phyloP scores from a whole-genome alignment of 2,888 invertebrate genomes.

The Proisotoma minuta region DNA sequence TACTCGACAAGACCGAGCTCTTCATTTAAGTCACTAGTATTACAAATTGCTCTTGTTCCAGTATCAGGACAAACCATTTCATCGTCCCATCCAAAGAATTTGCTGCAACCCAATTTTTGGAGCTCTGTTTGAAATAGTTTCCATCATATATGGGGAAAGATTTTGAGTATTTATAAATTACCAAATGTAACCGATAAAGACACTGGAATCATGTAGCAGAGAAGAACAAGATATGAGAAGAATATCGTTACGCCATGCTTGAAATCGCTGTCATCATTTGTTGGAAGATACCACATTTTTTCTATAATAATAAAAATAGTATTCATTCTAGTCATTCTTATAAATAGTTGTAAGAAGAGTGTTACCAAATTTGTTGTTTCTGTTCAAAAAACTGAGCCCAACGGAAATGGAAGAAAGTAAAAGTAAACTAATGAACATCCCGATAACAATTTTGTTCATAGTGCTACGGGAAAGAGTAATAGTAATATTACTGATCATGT shows the following conservation, averaged over 20 bases:
- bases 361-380: slow-evolving; percentile 8
- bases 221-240: slow-evolving; percentile 69
- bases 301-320: slow-evolving; percentile 1
- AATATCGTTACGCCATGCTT: slow-evolving; percentile 15
- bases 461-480: slow-evolving; percentile 13
- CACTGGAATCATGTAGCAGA: slow-evolving; percentile 98
- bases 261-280: slow-evolving; percentile 6
- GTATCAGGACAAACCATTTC: slow-evolving; percentile 90
- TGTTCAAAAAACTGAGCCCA: slow-evolving; percentile 8
- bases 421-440: slow-evolving; percentile 19
- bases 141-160: neutral
- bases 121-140: slow-evolving; percentile 52
- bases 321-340: neutral
- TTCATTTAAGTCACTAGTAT: slow-evolving; percentile 96
- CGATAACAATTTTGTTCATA: slow-evolving; percentile 27
- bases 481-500: neutral
- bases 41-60: slow-evolving; percentile 77
- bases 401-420: slow-evolving; percentile 9
- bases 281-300: slow-evolving; percentile 19
- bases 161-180: slow-evolving; percentile 50
- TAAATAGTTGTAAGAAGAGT: neutral
- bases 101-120: slow-evolving; percentile 60
- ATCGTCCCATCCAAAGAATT: slow-evolving; percentile 90
- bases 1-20: slow-evolving; percentile 94
- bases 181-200: slow-evolving; percentile 85